Conservation (phyloP, 2,113 vertebrate species). For the Chamaea fasciata region DNA sequence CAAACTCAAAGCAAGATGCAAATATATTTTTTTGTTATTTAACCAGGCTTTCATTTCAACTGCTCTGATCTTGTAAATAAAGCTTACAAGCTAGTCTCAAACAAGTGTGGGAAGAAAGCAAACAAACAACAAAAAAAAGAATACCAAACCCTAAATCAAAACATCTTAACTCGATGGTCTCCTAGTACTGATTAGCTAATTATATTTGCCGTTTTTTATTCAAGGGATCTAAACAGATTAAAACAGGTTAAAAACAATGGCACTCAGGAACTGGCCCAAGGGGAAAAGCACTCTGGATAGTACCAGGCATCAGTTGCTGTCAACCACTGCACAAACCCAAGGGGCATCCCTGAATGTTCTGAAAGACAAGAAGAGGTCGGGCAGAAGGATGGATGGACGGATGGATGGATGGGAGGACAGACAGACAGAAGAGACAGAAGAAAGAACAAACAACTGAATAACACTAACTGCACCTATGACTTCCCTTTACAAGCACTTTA, state of each 20-base stretch:
- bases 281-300: slow-evolving; percentile 63
- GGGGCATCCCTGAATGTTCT: slow-evolving; percentile 72
- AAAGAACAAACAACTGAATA: slow-evolving; percentile 46
- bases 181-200: slow-evolving; percentile 62
- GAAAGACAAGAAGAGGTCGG: slow-evolving; percentile 32
- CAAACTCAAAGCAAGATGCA: slow-evolving; percentile 37
- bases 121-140: not conserved
- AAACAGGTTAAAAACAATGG: slow-evolving; percentile 80
- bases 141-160: not conserved
- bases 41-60: slow-evolving; percentile 57
- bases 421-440: not conserved
- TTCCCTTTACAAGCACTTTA: slow-evolving; percentile 72
- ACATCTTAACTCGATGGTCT: not conserved
- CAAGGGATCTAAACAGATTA: slow-evolving; percentile 61
- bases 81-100: slow-evolving; percentile 35
- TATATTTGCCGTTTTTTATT: slow-evolving; percentile 64
- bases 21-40: slow-evolving; percentile 60
- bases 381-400: not conserved
- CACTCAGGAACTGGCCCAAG: slow-evolving; percentile 55
- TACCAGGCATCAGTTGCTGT: slow-evolving; percentile 38
- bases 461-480: slow-evolving; percentile 61
- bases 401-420: not conserved
- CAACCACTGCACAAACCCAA: slow-evolving; percentile 50
- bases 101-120: slow-evolving; percentile 5
- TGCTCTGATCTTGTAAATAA: slow-evolving; percentile 56